These are phyloP conservation scores for Heliopora coerulea DNA, from an alignment of 92 coral and sea anemone genomes.

Conservation along the genomic window DNA sequence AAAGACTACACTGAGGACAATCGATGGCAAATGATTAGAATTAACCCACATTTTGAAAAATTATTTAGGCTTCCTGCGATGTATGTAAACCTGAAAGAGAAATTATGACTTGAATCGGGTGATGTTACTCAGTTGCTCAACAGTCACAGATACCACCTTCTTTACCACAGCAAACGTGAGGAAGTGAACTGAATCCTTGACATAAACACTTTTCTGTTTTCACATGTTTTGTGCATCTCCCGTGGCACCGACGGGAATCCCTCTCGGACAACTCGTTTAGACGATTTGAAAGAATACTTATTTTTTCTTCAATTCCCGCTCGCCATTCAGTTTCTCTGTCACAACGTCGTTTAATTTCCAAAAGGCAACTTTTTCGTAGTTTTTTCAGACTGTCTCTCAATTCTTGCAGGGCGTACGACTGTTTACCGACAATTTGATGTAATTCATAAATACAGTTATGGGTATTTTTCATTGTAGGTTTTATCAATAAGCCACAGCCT, in stretches of 20 bases:
- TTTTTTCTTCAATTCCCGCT: conserved; percentile 44
- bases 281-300: conserved; percentile 52
- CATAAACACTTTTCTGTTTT: conserved; percentile 86
- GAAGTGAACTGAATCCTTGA: conserved; percentile 69
- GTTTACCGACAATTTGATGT: conserved; percentile 58
- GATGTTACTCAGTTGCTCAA: too few species aligned
- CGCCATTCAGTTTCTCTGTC: conserved; percentile 17
- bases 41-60: too few species aligned
- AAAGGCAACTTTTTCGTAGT: conserved; percentile 20
- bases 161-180: conserved; percentile 88
- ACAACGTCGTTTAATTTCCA: conserved; percentile 16
- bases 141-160: conserved; percentile 84
- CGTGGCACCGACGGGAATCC: conserved; percentile 67
- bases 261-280: conserved; percentile 51
- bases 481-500: conserved; percentile 25
- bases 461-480: not conserved
- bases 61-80: too few species aligned
- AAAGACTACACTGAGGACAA: too few species aligned
- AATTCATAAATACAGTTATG: conserved; percentile 42
- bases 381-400: conserved; percentile 52
- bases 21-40: too few species aligned
- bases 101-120: too few species aligned
- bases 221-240: conserved; percentile 76
- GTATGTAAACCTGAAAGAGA: too few species aligned
- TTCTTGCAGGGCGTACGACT: conserved; percentile 55